Evolutionary conservation across 2,113 vertebrate species (phyloP).

Genomic region (Cyprinodon variegatus): DNA sequence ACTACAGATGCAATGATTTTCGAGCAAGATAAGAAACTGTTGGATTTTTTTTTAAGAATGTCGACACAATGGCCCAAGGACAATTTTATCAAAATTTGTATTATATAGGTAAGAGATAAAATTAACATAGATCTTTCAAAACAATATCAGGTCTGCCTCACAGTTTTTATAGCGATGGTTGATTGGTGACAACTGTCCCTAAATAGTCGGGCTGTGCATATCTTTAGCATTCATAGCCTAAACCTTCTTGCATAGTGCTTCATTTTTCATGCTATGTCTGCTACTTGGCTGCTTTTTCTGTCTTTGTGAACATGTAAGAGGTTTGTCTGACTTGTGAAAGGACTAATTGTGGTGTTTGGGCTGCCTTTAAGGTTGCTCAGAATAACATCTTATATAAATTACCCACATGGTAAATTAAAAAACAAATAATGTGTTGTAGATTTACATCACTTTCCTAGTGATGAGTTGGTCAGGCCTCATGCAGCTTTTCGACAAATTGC

Average conservation of each 20-base stretch:
- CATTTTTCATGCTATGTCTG: neutral
- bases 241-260: neutral
- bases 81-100: too few species aligned
- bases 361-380: neutral
- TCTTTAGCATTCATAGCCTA: neutral
- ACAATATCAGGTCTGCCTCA: too few species aligned
- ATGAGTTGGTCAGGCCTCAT: too few species aligned
- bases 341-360: neutral
- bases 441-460: too few species aligned
- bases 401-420: too few species aligned
- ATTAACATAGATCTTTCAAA: too few species aligned
- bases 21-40: neutral
- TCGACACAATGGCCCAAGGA: neutral
- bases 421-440: too few species aligned
- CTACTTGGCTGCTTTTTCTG: neutral
- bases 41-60: neutral
- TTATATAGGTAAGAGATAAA: too few species aligned
- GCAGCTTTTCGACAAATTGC: too few species aligned
- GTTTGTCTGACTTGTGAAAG: neutral
- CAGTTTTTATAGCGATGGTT: too few species aligned
- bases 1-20: neutral
- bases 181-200: too few species aligned
- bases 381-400: neutral
- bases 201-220: neutral
- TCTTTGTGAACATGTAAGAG: neutral